These are phyloP conservation scores for Phocides pigmalion DNA, from an alignment of 1,140 invertebrate species.

Conservation along the genomic window DNA sequence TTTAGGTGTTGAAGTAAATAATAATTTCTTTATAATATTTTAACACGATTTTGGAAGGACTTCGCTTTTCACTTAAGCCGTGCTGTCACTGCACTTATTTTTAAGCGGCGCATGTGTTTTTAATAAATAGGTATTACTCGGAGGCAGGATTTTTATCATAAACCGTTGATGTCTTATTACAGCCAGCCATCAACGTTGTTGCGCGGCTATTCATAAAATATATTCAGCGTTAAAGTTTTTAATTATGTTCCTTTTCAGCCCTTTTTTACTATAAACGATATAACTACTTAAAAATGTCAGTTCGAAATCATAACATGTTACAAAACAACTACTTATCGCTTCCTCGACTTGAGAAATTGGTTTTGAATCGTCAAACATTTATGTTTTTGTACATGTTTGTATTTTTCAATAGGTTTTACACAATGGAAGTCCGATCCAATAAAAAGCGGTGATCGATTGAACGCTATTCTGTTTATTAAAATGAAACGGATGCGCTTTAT, in stretches of 20 bases:
- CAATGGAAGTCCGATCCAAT: slow-evolving; percentile 59
- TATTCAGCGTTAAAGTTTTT: slow-evolving; percentile 69
- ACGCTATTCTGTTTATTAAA: slow-evolving; percentile 47
- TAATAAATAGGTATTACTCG: slow-evolving; percentile 73
- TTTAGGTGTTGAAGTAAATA: too few species aligned
- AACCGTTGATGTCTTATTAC: slow-evolving; percentile 77
- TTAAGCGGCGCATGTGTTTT: slow-evolving; percentile 65
- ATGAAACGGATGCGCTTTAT: slow-evolving; percentile 51
- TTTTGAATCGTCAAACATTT: slow-evolving; percentile 28
- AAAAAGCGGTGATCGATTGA: slow-evolving; percentile 72
- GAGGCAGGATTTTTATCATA: slow-evolving; percentile 65
- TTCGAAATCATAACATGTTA: slow-evolving; percentile 24
- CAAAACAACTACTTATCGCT: slow-evolving; percentile 25
- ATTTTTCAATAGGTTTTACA: slow-evolving; percentile 64
- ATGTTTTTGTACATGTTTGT: slow-evolving; percentile 55
- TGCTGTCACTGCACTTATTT: slow-evolving; percentile 50
- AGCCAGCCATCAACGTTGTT: slow-evolving; percentile 50
- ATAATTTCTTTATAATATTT: too few species aligned
- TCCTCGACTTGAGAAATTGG: slow-evolving; percentile 25
- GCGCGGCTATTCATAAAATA: slow-evolving; percentile 64
- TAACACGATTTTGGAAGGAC: background rate
- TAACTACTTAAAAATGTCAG: slow-evolving; percentile 24
- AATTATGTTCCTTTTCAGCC: slow-evolving; percentile 44
- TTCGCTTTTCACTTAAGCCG: slow-evolving; percentile 43
- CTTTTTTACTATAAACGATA: slow-evolving; percentile 16